Percentiles rank a stretch among this genome's conserved stretches.
These are phyloP conservation scores for Nicator chloris DNA, from an alignment of 2,113 vertebrate genomes.

Conservation along the genomic window DNA sequence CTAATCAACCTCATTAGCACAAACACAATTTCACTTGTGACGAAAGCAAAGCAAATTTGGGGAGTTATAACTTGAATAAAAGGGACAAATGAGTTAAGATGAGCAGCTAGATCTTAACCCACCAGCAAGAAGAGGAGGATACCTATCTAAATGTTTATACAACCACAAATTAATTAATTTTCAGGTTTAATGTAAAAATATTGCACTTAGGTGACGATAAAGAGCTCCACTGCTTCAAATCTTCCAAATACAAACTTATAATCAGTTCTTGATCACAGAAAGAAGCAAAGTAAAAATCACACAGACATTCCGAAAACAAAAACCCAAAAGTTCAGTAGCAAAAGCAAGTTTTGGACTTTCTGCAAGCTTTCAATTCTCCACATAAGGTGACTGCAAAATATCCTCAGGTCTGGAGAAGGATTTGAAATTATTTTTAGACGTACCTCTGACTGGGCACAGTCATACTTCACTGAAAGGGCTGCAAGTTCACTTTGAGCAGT, in stretches of 20 bases:
- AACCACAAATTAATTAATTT: not conserved
- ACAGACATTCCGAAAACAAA: not conserved
- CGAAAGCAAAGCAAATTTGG: not conserved
- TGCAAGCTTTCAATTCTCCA: not conserved
- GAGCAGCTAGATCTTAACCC: not conserved
- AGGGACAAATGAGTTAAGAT: not conserved
- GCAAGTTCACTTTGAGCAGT: slow-evolving; percentile 77
- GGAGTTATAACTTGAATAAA: not conserved
- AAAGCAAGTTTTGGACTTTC: not conserved
- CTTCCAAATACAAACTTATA: not conserved
- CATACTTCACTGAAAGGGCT: slow-evolving; percentile 74
- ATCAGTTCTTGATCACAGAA: not conserved
- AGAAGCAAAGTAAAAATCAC: not conserved
- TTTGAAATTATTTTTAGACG: not conserved
- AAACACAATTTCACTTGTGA: not conserved
- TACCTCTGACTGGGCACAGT: slow-evolving; percentile 76
- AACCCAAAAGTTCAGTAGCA: not conserved
- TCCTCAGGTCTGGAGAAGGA: not conserved
- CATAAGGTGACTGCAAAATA: not conserved
- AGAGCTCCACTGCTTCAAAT: not conserved
- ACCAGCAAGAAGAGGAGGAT: not conserved
- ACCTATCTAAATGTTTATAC: not conserved
- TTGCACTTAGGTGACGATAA: not conserved
- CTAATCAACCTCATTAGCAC: not conserved
- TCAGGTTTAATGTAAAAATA: not conserved